A percentile compares a stretch with the other conserved stretches of the same genome.
Evolutionary conservation across 2,888 invertebrate genomes (phyloP).

Genomic region (Ophraella communa): DNA sequence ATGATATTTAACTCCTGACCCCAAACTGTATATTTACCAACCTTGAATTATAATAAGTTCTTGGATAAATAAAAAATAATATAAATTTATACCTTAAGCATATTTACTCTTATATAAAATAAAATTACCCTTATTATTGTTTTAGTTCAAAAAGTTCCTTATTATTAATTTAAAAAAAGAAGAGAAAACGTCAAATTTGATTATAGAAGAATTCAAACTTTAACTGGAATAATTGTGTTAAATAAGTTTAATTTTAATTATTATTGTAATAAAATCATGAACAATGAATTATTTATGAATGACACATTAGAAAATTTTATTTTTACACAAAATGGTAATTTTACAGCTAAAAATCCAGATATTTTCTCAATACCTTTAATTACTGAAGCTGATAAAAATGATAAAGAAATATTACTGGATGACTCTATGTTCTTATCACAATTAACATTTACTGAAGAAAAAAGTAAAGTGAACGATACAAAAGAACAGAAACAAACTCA

Average conservation of each 20-base stretch:
- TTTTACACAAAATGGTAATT: conserved; percentile 35
- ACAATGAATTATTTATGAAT: conserved; percentile 44
- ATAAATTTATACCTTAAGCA: no score
- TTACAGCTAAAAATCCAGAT: not conserved
- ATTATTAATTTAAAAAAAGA: not conserved
- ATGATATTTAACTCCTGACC: no score
- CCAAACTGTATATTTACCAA: no score
- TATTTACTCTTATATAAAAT: no score
- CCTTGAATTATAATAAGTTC: no score
- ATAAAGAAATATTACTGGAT: conserved; percentile 46
- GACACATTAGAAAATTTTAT: conserved; percentile 51
- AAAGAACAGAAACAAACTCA: conserved; percentile 2
- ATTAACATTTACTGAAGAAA: conserved; percentile 17
- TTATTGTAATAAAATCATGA: conserved; percentile 10
- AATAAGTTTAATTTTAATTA: not conserved
- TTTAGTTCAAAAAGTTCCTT: no score
- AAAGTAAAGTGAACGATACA: not conserved
- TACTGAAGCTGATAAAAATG: conserved; percentile 14
- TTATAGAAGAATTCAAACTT: not conserved
- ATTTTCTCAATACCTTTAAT: not conserved
- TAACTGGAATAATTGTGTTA: not conserved
- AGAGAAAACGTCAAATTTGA: not conserved
- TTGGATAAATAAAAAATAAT: no score
- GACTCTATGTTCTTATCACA: conserved; percentile 46
- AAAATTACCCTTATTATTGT: no score